A percentile compares a stretch with the other conserved stretches of the same genome.
Evolutionary conservation across 2,797 vertebrate genomes (phyloP).

Genomic region (Lerista edwardsae): DNA sequence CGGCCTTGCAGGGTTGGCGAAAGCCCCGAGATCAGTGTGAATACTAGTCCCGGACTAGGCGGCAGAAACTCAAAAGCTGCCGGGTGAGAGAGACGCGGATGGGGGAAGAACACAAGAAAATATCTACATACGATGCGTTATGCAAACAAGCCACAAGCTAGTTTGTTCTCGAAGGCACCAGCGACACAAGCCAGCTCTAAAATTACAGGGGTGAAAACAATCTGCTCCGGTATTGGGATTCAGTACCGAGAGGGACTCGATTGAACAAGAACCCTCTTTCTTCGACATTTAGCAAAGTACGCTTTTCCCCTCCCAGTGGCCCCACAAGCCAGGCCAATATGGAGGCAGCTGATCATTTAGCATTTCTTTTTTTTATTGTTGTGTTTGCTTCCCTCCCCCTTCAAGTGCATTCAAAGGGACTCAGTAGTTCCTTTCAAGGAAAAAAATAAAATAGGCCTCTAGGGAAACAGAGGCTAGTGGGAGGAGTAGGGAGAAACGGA

Average conservation of each 20-base stretch:
- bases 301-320: background rate
- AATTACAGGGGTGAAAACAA: conserved; percentile 41
- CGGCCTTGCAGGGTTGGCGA: conserved; percentile 53
- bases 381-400: background rate
- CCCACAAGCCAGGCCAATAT: conserved; percentile 52
- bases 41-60: background rate
- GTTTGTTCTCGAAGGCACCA: conserved; percentile 56
- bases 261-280: conserved; percentile 34
- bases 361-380: conserved; percentile 41
- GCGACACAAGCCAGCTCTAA: conserved; percentile 39
- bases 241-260: conserved; percentile 20
- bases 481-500: background rate
- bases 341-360: conserved; percentile 69
- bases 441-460: background rate
- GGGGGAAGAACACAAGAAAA: background rate
- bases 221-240: conserved; percentile 15
- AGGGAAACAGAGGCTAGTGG: conserved; percentile 7
- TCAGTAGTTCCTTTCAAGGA: background rate
- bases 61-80: background rate
- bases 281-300: background rate
- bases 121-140: conserved; percentile 60
- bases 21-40: conserved; percentile 43
- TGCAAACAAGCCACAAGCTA: conserved; percentile 63
- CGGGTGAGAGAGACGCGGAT: background rate
- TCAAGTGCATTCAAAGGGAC: conserved; percentile 4